These are phyloP conservation scores for Prunella strophiata DNA, from an alignment of 2,797 vertebrate species.

Conservation along the genomic window DNA sequence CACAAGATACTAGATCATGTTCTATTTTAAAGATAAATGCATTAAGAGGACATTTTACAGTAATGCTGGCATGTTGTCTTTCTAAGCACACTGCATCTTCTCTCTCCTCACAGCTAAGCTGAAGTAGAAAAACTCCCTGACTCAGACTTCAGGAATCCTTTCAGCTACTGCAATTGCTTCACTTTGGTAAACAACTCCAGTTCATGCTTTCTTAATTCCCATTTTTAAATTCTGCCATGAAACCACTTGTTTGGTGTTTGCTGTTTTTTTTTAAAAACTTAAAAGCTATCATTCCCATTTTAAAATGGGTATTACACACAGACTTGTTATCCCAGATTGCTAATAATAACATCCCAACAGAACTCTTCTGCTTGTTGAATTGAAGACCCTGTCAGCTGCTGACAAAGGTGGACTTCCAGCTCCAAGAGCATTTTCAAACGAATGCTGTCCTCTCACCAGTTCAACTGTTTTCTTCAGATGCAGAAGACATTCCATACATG, in stretches of 20 bases:
- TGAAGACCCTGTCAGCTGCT: neutral
- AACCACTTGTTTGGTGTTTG: neutral
- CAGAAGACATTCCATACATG: neutral
- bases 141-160: constrained; percentile 44
- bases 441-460: neutral
- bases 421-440: neutral
- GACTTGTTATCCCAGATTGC: neutral
- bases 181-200: neutral
- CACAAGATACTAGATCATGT: neutral
- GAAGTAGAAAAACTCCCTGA: neutral
- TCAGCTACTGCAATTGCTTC: constrained; percentile 13
- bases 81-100: neutral
- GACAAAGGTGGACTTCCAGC: neutral
- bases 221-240: neutral
- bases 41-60: neutral
- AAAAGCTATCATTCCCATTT: neutral
- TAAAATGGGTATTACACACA: neutral
- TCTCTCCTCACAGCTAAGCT: neutral
- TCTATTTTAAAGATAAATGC: neutral
- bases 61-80: neutral
- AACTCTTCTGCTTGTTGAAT: neutral
- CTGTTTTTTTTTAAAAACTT: neutral
- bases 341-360: neutral
- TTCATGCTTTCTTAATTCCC: neutral
- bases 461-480: neutral